Evolutionary conservation across 2,888 invertebrate species (phyloP), one percentile per base, ranked within the genome.

Genomic region (Leptinotarsa haldemani): DNA sequence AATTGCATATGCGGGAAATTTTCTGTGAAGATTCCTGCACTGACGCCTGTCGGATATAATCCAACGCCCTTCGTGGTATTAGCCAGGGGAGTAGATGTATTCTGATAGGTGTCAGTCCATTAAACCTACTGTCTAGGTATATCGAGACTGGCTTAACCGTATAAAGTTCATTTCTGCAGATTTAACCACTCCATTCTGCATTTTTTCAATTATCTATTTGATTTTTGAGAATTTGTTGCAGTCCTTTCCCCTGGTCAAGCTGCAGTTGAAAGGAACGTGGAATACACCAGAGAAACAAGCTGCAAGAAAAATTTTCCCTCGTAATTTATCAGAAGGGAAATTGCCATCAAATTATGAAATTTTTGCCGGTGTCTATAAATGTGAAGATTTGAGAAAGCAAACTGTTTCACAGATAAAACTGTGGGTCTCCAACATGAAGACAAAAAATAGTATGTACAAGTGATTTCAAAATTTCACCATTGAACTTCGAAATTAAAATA

Each of bases 331-430:
- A 40, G 40, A 64, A 40, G 30, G 64, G 12, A 40, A 16, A 25
- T 16, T 64, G 12, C 64, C 46, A 30, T 13, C 64, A 64, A 30
- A 30, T 16, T 30, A 30, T 40, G 64, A 18, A 64, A 64, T 64
- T 40, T 13, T 64, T 2, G 64, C 5, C 0, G 40, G 40, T 40
- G 25, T 40, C 40, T n/a, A 40, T 64, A 18, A 40, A 4, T 64
- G 30, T 40, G 16, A 25, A 13, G 64, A 64, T 12, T 40, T 64
- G n/a, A 64, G 16, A 16, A 64, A 40, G 7, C 40, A 25, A 4
- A 64, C n/a, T 64, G 40, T 64, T 18, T 40, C 40, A 15, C 64
- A 64, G 40, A 64, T 64, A n/a, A 16, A 64, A 46, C n/a, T 64
- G 64, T 64, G 30, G 46, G n/a, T 64, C 16, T 20, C 64, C 64